phyloP scores from a whole-genome alignment of 2,113 vertebrate species.

The Hassar affinis region DNA sequence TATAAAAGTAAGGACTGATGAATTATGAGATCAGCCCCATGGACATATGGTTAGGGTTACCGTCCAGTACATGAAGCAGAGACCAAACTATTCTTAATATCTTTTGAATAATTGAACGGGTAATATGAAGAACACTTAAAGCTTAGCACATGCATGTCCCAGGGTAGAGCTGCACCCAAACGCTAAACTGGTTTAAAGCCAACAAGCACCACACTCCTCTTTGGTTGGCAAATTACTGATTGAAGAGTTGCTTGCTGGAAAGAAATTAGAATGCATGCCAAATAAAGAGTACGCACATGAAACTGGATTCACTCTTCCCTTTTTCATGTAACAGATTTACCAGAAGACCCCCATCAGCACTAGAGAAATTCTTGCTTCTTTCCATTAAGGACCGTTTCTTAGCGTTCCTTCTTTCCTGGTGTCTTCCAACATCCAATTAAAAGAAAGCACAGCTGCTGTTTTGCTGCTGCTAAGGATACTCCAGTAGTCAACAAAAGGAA shows the following conservation, averaged over 20 bases:
- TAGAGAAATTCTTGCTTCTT: background rate
- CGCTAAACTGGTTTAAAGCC: background rate
- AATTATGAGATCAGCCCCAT: background rate
- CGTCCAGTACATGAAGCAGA: background rate
- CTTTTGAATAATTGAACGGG: background rate
- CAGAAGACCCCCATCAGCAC: background rate
- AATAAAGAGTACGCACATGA: background rate
- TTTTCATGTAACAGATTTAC: background rate
- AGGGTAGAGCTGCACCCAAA: background rate
- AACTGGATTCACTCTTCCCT: background rate
- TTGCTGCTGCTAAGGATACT: background rate
- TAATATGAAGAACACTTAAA: background rate
- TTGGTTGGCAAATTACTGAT: background rate
- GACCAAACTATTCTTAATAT: background rate
- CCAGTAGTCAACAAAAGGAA: background rate
- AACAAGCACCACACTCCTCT: background rate
- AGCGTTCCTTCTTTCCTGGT: background rate
- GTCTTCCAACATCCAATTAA: slow-evolving; percentile 1
- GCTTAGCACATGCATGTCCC: background rate
- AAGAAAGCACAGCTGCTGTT: background rate
- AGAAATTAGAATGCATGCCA: background rate
- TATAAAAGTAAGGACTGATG: background rate
- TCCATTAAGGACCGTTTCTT: background rate
- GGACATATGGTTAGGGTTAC: background rate
- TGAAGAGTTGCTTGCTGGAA: background rate